Conservation (phyloP, 2,113 vertebrate genomes). For the Burhinus bistriatus region DNA sequence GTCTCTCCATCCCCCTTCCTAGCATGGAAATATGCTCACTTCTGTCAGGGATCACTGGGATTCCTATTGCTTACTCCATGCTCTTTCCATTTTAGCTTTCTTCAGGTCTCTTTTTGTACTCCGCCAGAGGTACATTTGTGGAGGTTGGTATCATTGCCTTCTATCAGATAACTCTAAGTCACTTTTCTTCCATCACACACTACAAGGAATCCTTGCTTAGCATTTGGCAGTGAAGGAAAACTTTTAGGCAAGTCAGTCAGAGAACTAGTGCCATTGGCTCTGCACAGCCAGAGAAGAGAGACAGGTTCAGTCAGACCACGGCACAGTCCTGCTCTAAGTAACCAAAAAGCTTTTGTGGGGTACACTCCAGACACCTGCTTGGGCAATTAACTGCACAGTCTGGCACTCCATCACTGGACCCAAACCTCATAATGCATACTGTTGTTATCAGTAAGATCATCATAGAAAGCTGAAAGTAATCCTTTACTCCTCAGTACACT, state of each 20-base stretch:
- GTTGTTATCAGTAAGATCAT: not conserved
- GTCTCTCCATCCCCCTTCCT: not conserved
- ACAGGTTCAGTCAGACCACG: not conserved
- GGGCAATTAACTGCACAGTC: not conserved
- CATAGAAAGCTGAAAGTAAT: not conserved
- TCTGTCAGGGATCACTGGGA: not conserved
- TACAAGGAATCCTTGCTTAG: not conserved
- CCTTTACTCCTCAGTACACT: not conserved
- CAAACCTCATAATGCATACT: not conserved
- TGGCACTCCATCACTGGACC: not conserved
- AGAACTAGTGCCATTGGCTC: not conserved
- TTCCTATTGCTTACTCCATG: not conserved
- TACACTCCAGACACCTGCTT: not conserved
- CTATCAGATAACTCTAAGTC: not conserved
- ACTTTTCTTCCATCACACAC: not conserved
- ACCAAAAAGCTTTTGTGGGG: not conserved
- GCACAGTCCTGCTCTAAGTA: not conserved
- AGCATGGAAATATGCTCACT: not conserved
- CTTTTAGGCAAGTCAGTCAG: not conserved
- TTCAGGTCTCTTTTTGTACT: not conserved
- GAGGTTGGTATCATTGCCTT: not conserved
- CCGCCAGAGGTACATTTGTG: not conserved
- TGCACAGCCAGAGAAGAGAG: not conserved
- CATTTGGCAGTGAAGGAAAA: not conserved
- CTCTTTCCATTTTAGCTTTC: not conserved